A percentile compares a stretch with the other conserved stretches of the same genome.
Conservation (phyloP, 2,888 invertebrate genomes). For the Synergus laeviventris region DNA sequence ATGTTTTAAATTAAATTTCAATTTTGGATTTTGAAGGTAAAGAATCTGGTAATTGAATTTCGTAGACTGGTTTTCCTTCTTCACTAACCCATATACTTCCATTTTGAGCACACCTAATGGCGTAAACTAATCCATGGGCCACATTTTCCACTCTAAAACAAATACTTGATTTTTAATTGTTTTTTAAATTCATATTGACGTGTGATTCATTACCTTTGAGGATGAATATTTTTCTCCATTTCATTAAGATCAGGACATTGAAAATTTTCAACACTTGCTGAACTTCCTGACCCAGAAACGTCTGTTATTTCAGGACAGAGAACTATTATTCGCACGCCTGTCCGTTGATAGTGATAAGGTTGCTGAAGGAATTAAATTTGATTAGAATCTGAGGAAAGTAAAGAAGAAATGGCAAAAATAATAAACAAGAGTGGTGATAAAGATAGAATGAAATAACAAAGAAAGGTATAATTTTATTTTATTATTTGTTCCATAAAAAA, state of each 20-base stretch:
- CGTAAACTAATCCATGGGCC: constrained; percentile 68
- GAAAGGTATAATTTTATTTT: background rate
- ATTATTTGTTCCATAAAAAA: background rate
- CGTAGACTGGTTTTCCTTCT: constrained; percentile 70
- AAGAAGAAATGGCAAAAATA: background rate
- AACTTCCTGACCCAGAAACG: constrained; percentile 54
- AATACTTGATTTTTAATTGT: background rate
- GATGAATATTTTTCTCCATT: constrained; percentile 55
- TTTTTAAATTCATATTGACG: too few species aligned
- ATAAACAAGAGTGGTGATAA: background rate
- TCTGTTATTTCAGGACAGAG: constrained; percentile 69
- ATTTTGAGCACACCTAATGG: constrained; percentile 70
- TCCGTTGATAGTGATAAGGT: constrained; percentile 71
- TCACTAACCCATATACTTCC: constrained; percentile 73
- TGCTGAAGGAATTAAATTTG: constrained; percentile 59
- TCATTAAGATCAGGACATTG: constrained; percentile 47
- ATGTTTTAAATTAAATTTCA: constrained; percentile 4
- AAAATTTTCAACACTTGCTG: constrained; percentile 47
- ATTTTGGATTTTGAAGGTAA: constrained; percentile 57
- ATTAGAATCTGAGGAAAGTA: background rate
- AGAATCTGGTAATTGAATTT: constrained; percentile 66
- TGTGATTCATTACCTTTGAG: constrained; percentile 56
- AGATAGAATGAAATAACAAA: background rate
- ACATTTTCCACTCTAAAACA: constrained; percentile 65
- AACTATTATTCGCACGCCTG: constrained; percentile 69